Evolutionary conservation across 2,888 invertebrate species (phyloP).

Genomic region (Pharmacophagus antenor): DNA sequence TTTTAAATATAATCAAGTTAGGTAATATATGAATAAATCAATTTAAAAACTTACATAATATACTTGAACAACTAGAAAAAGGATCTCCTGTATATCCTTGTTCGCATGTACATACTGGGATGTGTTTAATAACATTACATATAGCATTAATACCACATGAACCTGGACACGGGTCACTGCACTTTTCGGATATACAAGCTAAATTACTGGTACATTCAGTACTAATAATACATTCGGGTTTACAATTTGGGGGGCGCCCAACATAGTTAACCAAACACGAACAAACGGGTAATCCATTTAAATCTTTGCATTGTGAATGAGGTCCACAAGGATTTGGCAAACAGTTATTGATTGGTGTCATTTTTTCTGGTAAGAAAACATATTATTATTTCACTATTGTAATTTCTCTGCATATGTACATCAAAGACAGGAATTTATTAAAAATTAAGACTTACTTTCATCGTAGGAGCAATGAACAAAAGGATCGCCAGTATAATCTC

Average conservation of each 20-base stretch:
- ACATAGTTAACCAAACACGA: constrained; percentile 87
- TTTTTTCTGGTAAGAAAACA: constrained; percentile 59
- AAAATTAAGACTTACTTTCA: constrained; percentile 81
- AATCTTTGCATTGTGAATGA: constrained; percentile 86
- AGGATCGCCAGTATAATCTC: constrained; percentile 87
- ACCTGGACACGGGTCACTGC: constrained; percentile 87
- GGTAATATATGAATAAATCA: background rate
- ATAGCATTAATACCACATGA: constrained; percentile 87
- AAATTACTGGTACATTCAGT: constrained; percentile 87
- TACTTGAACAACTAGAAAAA: constrained; percentile 85
- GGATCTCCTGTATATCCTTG: constrained; percentile 88
- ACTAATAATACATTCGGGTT: constrained; percentile 87
- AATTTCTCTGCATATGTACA: constrained; percentile 26
- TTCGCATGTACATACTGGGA: constrained; percentile 87
- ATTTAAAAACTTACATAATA: constrained; percentile 75
- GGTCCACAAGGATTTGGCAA: constrained; percentile 88
- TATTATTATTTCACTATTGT: constrained; percentile 13
- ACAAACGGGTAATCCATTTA: constrained; percentile 85
- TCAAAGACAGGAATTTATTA: constrained; percentile 10
- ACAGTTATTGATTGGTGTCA: constrained; percentile 81
- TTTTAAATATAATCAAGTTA: background rate
- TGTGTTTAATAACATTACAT: constrained; percentile 86
- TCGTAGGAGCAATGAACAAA: constrained; percentile 85
- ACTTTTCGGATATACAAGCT: constrained; percentile 86
- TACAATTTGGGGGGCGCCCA: constrained; percentile 89